Conservation (phyloP, 2,888 invertebrate genomes). For the Leucophora obtusa region DNA sequence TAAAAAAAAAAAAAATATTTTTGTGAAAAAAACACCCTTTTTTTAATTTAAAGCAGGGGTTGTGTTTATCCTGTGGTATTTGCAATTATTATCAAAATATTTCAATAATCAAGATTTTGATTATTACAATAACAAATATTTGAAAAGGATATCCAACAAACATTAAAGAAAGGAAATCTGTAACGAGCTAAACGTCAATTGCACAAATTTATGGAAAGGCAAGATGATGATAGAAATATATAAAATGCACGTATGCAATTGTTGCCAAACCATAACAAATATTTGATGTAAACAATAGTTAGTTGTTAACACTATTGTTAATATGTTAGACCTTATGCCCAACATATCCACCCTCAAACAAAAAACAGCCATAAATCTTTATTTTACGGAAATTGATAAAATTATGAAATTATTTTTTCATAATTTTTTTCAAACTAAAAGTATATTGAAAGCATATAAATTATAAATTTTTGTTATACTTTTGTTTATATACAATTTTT, state of each 20-base stretch:
- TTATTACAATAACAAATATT: neutral
- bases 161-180: constrained; percentile 21
- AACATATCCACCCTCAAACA: neutral
- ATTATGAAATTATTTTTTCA: neutral
- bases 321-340: neutral
- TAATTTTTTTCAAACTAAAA: too few relatives aligned
- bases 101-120: neutral
- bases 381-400: neutral
- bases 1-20: too few relatives aligned
- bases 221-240: neutral
- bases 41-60: neutral
- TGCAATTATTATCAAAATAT: neutral
- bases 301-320: neutral
- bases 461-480: neutral
- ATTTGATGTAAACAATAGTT: neutral
- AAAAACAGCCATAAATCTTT: neutral
- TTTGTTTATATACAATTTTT: neutral
- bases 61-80: constrained; percentile 4
- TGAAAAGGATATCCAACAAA: constrained; percentile 12
- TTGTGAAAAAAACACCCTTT: neutral
- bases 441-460: neutral
- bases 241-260: constrained; percentile 9
- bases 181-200: constrained; percentile 32
- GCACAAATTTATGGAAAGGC: constrained; percentile 28
- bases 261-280: neutral